Evolutionary conservation across 1,140 invertebrate genomes (phyloP).

Genomic region (Limonius californicus): DNA sequence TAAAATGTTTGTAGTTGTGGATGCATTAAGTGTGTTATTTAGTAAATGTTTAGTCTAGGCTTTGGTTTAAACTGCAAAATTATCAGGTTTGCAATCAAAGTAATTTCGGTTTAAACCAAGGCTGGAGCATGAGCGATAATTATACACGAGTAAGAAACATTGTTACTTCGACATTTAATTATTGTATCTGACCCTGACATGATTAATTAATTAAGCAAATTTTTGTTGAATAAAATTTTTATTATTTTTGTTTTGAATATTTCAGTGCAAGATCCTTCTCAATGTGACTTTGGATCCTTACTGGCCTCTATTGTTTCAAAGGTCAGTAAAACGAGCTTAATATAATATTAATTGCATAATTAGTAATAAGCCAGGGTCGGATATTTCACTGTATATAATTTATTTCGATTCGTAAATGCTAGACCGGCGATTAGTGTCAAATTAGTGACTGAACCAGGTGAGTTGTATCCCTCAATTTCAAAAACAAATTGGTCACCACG

Average conservation of each 20-base stretch:
- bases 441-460: constrained; percentile 17
- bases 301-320: constrained; percentile 47
- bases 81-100: no score
- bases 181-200: constrained; percentile 4
- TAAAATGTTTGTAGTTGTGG: no score
- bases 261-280: constrained; percentile 47
- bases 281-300: constrained; percentile 48
- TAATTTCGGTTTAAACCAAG: no score
- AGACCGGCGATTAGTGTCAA: constrained; percentile 20
- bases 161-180: not conserved
- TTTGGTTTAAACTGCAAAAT: no score
- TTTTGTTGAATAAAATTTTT: constrained; percentile 3
- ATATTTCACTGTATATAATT: constrained; percentile 16
- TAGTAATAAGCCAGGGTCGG: constrained; percentile 18
- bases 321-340: constrained; percentile 42
- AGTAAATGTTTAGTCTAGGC: no score
- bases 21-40: no score
- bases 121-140: no score
- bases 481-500: constrained; percentile 16
- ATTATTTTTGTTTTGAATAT: constrained; percentile 37
- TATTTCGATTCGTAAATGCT: constrained; percentile 20
- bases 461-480: constrained; percentile 15
- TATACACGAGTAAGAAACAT: no score
- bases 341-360: constrained; percentile 24
- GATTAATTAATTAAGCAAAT: not conserved